These are phyloP conservation scores for Holacanthus passer DNA, from an alignment of 2,113 vertebrate species.

Conservation along the genomic window DNA sequence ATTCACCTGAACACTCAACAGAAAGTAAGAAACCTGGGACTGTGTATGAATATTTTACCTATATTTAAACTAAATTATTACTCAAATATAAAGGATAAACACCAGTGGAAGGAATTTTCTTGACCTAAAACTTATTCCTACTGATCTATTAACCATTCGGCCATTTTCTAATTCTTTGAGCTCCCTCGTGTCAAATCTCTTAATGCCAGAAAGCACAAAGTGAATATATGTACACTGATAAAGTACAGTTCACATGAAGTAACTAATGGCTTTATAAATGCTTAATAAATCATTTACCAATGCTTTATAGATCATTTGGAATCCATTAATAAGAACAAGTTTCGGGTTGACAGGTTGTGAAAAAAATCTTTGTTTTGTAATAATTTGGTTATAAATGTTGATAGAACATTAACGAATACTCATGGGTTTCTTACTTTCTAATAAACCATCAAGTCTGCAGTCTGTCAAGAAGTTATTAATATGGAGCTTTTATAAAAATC, in stretches of 20 bases:
- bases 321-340: background rate
- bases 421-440: background rate
- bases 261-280: background rate
- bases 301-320: background rate
- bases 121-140: conserved; percentile 4
- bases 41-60: background rate
- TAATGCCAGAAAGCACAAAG: conserved; percentile 12
- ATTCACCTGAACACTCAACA: background rate
- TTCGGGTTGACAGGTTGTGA: background rate
- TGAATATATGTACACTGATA: conserved; percentile 7
- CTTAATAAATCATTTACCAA: background rate
- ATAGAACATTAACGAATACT: background rate
- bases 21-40: background rate
- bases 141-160: background rate
- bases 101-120: background rate
- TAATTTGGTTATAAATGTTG: background rate
- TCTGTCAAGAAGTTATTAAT: background rate
- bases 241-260: background rate
- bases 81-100: conserved; percentile 21
- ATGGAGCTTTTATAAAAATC: background rate
- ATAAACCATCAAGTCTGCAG: background rate
- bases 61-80: conserved; percentile 1
- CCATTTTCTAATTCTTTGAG: background rate
- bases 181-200: conserved; percentile 7
- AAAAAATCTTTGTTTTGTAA: background rate